These are phyloP conservation scores for Enteromius thamalakanensis DNA, from an alignment of 2,797 vertebrate species.

Conservation along the genomic window DNA sequence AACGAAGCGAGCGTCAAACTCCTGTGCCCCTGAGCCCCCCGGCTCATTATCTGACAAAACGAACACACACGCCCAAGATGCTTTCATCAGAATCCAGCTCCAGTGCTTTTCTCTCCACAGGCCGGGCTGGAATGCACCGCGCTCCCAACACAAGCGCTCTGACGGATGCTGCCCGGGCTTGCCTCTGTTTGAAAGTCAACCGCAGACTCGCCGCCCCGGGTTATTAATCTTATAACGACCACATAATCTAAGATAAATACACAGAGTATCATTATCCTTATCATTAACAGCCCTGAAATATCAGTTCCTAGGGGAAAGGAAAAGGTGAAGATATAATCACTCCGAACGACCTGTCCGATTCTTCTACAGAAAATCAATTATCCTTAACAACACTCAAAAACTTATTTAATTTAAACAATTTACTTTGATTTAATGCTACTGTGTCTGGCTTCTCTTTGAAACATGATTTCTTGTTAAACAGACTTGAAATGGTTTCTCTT, in stretches of 20 bases:
- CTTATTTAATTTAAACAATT: neutral
- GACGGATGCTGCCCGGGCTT: slow-evolving; percentile 86
- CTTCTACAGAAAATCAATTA: neutral
- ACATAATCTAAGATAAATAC: slow-evolving; percentile 88
- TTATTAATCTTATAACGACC: slow-evolving; percentile 86
- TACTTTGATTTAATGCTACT: neutral
- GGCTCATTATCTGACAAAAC: slow-evolving; percentile 90
- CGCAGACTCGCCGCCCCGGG: slow-evolving; percentile 83
- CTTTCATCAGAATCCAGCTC: slow-evolving; percentile 85
- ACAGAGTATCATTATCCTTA: slow-evolving; percentile 81
- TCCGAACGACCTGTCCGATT: slow-evolving; percentile 12
- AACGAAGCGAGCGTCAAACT: slow-evolving; percentile 85
- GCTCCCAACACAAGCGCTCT: slow-evolving; percentile 81
- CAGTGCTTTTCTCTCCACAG: slow-evolving; percentile 38
- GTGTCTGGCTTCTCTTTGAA: neutral
- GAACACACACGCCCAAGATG: slow-evolving; percentile 75
- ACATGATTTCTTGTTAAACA: neutral
- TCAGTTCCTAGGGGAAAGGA: slow-evolving; percentile 63
- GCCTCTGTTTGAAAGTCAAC: slow-evolving; percentile 88
- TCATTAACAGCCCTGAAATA: slow-evolving; percentile 76
- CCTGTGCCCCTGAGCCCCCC: slow-evolving; percentile 79
- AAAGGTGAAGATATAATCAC: slow-evolving; percentile 56
- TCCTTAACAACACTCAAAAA: neutral
- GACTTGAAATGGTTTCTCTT: neutral
- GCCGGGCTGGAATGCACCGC: slow-evolving; percentile 81